phyloP scores from a whole-genome alignment of 2,888 invertebrate genomes.

The Mimachlamys varia region DNA sequence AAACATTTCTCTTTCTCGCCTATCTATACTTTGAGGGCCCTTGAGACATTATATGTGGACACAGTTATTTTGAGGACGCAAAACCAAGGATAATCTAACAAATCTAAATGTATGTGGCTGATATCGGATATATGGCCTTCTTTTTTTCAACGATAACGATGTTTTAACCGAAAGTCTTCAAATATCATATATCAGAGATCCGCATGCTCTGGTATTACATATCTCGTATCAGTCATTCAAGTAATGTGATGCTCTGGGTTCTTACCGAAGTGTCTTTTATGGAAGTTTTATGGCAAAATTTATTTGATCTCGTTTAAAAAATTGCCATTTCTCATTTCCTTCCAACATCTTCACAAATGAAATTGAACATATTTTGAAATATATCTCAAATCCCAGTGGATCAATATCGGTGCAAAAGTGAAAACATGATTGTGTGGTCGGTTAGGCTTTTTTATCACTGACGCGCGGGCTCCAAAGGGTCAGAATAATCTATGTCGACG shows the following conservation, averaged over 20 bases:
- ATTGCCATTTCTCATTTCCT: not conserved
- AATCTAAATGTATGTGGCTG: no score
- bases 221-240: not conserved
- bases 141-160: no score
- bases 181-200: no score
- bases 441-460: not conserved
- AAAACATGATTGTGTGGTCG: not conserved
- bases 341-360: not conserved
- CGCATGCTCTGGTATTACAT: not conserved
- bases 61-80: no score
- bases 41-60: no score
- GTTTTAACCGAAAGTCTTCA: no score
- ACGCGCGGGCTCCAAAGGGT: not conserved
- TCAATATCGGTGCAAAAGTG: not conserved
- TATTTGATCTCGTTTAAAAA: not conserved
- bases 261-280: not conserved
- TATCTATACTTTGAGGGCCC: no score
- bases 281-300: not conserved
- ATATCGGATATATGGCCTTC: no score
- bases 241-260: not conserved
- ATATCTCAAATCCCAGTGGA: not conserved
- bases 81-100: no score
- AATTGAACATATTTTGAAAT: not conserved
- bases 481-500: not conserved
- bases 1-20: no score